A percentile compares a stretch with the other conserved stretches of the same genome.
These are phyloP conservation scores for Drosophila prostipennis DNA, from an alignment of 2,888 invertebrate species.

Conservation along the genomic window DNA sequence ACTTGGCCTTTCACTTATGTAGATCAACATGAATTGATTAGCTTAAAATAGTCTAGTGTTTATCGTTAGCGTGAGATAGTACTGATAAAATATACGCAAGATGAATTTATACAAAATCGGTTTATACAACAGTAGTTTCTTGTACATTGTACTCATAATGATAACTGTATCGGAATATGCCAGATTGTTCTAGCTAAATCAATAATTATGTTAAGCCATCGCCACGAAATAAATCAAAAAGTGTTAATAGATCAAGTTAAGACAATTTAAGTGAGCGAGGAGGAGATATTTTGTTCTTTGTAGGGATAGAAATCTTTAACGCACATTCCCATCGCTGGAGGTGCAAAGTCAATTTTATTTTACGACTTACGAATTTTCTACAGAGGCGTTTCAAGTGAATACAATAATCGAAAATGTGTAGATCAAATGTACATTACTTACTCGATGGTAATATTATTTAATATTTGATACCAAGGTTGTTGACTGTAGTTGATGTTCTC, in stretches of 20 bases:
- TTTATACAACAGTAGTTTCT: conserved; percentile 57
- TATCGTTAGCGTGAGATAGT: conserved; percentile 69
- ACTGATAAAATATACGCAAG: conserved; percentile 74
- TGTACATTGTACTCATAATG: conserved; percentile 18
- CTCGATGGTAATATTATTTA: conserved; percentile 34
- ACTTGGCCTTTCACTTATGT: conserved; percentile 33
- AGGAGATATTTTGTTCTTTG: conserved; percentile 5
- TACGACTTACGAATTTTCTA: conserved; percentile 57
- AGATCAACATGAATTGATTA: conserved; percentile 35
- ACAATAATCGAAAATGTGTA: conserved; percentile 61
- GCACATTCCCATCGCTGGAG: conserved; percentile 20
- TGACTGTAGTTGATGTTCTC: conserved; percentile 40
- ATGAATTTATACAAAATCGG: conserved; percentile 73
- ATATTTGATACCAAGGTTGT: conserved; percentile 53
- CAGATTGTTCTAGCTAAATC: conserved; percentile 41
- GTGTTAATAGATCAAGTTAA: conserved; percentile 21
- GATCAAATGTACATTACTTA: conserved; percentile 38
- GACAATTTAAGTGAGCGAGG: neutral
- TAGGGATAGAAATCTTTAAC: conserved; percentile 21
- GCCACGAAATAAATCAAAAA: conserved; percentile 41
- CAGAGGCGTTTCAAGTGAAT: conserved; percentile 64
- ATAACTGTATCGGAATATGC: conserved; percentile 10
- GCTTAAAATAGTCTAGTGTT: conserved; percentile 47
- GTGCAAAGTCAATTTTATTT: conserved; percentile 51
- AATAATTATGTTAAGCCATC: conserved; percentile 39